Base-by-base conservation (phyloP, 2,113 vertebrate species). In the Micromys minutus region DNA sequence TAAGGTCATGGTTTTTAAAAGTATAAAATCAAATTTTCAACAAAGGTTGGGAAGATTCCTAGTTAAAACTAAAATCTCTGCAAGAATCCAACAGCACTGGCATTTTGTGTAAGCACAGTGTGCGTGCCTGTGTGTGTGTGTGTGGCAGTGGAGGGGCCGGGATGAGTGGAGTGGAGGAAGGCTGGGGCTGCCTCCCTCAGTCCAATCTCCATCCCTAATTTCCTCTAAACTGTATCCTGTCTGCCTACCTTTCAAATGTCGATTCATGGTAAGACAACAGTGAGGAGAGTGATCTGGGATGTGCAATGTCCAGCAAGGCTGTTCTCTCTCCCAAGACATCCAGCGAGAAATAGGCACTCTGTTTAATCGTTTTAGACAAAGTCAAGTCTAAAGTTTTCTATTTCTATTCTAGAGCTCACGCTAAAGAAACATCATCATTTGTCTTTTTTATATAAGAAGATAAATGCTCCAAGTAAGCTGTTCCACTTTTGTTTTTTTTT, bases 281-380 rank as follows among this genome's bases (percentile, higher is more conserved):
- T 4, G 83, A 89, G 83, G 83, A 90, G 91, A 93, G 92, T 89
- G 26, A 94, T 81, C 63, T 42, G 39, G 74, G 67, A 88, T 87
- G 84, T 45, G 72, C 0, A 34, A 69, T 95, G 92, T 97, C 88
- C 76, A 63, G 94, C 45, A 96, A 80, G 81, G 72, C 34, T 71
- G 29, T 47, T 89, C 63, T 87, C 90, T 83, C 77, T 57, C 89
- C 74, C 10, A 94, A 83, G 90, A 92, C 88, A 85, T 83, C 79
- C 69, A 92, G 94, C 31, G 86, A 72, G 93, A 97, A 95, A 92
- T 26, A 93, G 86, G 63, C 77, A 94, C 86, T 91, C 80, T 45
- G 52, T 91, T 94, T 94, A 93, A 97, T 96, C 72, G 74, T 89
- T 97, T 95, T 79, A 95, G 91, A 93, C 72, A 34, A 95, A 94